These are phyloP conservation scores for Podarcis muralis DNA, from an alignment of 2,113 vertebrate species.

Conservation along the genomic window DNA sequence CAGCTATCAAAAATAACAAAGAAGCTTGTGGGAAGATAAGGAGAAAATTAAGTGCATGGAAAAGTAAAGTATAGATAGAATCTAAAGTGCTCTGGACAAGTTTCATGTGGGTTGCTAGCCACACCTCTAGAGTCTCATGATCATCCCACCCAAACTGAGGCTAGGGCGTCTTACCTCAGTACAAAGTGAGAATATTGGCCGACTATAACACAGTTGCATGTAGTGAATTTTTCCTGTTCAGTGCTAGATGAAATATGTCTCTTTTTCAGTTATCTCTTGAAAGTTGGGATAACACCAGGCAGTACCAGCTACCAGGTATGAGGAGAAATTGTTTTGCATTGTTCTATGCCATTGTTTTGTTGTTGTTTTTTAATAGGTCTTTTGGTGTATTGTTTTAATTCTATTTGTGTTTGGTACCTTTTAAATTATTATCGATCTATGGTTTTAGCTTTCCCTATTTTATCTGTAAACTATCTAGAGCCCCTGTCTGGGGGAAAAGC, in stretches of 20 bases:
- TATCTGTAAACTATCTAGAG: too few relatives aligned
- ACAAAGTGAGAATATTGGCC: neutral
- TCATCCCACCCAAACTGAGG: neutral
- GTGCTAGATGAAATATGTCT: neutral
- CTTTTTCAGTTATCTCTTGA: constrained; percentile 71
- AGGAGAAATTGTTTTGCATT: neutral
- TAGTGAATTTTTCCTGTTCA: neutral
- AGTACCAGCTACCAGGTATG: constrained; percentile 76
- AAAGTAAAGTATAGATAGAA: neutral
- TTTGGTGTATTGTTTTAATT: too few relatives aligned
- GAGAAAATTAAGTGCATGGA: neutral
- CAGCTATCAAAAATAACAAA: neutral
- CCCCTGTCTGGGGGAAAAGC: too few relatives aligned
- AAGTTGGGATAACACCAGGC: constrained; percentile 74
- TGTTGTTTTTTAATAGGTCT: too few relatives aligned
- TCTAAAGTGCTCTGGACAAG: neutral
- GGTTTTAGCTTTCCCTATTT: too few relatives aligned
- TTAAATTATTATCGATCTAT: too few relatives aligned
- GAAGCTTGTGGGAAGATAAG: neutral
- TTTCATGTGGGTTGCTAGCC: neutral
- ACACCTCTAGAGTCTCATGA: neutral
- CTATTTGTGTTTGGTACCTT: too few relatives aligned
- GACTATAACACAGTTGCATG: neutral
- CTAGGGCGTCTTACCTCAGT: too few relatives aligned
- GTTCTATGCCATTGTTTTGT: neutral